Conservation (phyloP, 2,113 vertebrate genomes). For the Malurus cyaneus region DNA sequence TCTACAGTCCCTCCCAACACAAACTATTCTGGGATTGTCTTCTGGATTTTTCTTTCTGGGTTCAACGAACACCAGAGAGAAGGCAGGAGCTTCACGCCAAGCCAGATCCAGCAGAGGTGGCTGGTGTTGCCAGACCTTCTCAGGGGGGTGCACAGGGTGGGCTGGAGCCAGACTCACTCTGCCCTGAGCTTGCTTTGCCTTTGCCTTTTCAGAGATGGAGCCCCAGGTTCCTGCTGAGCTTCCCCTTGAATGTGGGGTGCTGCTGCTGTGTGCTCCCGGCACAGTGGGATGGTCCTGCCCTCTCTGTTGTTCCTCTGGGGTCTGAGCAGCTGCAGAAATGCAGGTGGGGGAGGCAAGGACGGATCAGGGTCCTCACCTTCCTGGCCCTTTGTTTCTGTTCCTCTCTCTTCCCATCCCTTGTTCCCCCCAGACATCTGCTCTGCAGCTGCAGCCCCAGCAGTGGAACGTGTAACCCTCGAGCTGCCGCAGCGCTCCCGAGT, state of each 20-base stretch:
- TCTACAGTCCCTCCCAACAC: background rate
- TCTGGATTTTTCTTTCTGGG: background rate
- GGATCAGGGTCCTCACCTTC: background rate
- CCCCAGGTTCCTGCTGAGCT: background rate
- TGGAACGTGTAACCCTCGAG: background rate
- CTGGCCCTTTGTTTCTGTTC: slow-evolving; percentile 39
- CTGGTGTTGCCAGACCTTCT: accelerated
- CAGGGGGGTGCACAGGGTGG: background rate
- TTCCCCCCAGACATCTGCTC: slow-evolving; percentile 31
- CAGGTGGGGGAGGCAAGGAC: background rate
- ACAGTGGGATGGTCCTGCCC: background rate
- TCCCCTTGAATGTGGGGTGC: background rate
- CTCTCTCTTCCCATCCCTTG: background rate
- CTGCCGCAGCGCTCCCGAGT: accelerated
- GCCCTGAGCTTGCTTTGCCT: background rate
- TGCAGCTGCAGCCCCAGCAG: background rate
- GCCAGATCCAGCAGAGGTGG: accelerated
- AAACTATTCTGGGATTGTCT: background rate
- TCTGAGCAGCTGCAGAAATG: background rate
- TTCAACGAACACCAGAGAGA: background rate
- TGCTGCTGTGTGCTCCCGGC: accelerated
- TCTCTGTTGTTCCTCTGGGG: background rate
- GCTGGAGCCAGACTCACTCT: background rate
- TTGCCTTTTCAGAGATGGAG: background rate
- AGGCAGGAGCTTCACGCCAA: background rate